Evolutionary conservation across 2,113 vertebrate species (phyloP), one percentile per base, ranked within the genome.

Genomic region (Albula glossodonta): DNA sequence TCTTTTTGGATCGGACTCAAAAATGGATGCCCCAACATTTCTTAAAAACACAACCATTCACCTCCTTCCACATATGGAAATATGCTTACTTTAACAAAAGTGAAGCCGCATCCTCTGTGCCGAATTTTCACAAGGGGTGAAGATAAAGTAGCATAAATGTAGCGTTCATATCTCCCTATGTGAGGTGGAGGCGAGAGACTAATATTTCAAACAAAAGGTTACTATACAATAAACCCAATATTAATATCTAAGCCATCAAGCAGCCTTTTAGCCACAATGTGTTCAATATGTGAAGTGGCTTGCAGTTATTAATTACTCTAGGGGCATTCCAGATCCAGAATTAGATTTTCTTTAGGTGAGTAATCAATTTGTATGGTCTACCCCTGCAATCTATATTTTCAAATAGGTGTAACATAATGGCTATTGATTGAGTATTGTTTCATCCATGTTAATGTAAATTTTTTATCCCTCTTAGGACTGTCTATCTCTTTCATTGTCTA

Each of bases 371-470:
- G n/a, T 48, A 2, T 84, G 22, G 48, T 78, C 53, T 22, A 22
- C 5, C 63, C 17, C 25, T 17, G 78, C 70, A 77, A 78, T 74
- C 50, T 84, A 52, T 19, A 84, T 84, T 12, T 74, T 17, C 7
- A 77, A 77, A 19, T 50, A 51, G n/a, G 22, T 77, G 51, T 77
- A 52, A 77, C 83, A 52, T 77, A 22, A 52, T 84, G 63, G 12
- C 83, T 31, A 84, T 50, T 84, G 50, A 77, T 77, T 77, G 31
- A 31, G 66, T 49, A 77, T 77, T 84, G 51, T 51, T 77, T 52
- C 51, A 17, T n/a, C 25, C 70, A 19, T 48, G 74, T 84, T 56
- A 84, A 57, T 25, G 51, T 81, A 6, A 41, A 5, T 70, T 8
- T 84, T 78, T 78, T 31, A 56, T 13, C 31, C 78, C 22, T 60